Base-by-base conservation (phyloP, 2,113 vertebrate species). In the Corythornis cristatus region DNA sequence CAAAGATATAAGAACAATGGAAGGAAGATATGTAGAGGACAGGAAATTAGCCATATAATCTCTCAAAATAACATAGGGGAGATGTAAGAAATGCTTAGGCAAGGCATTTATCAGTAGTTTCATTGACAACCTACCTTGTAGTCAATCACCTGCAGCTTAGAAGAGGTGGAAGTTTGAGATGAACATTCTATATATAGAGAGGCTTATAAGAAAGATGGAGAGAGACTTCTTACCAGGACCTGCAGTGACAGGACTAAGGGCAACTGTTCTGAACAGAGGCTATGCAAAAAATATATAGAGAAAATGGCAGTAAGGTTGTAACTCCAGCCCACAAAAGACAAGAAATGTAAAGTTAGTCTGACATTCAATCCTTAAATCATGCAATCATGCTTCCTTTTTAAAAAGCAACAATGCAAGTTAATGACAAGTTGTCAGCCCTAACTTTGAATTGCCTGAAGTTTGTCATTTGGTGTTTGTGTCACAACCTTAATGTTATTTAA, bases 401-500 rank as follows among this genome's bases (percentile, higher is more conserved):
- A 93, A 86, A 93, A 95, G 93, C 88, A 95, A 97, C 89, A 95
- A 84, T 95, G 92, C 87, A 90, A 97, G 82, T 93, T 89, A 96
- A 95, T 93, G 97, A 97, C 86, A 96, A 90, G 85, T 90, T 96
- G 96, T 97, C 98, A 98, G 62, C 89, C 35, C 71, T 68, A 94
- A 95, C 95, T 98, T 97, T 97, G 97, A 97, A 97, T 96, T 95
- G 91, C 90, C 86, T 75, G 91, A 96, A 96, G 95, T 97, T 97
- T 97, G 97, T 97, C 97, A 97, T 91, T 88, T 96, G 97, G 97
- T 97, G 94, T 98, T 98, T 98, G 97, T 98, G 97, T 98, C 97
- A 97, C 97, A 98, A 98, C 95, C 97, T 97, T 97, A 96, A 97
- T 95, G 96, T 97, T 98, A 98, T 97, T 98, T 98, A 98, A 98